phyloP scores from a whole-genome alignment of 2,113 vertebrate species.

The Ammodytes dubius region DNA sequence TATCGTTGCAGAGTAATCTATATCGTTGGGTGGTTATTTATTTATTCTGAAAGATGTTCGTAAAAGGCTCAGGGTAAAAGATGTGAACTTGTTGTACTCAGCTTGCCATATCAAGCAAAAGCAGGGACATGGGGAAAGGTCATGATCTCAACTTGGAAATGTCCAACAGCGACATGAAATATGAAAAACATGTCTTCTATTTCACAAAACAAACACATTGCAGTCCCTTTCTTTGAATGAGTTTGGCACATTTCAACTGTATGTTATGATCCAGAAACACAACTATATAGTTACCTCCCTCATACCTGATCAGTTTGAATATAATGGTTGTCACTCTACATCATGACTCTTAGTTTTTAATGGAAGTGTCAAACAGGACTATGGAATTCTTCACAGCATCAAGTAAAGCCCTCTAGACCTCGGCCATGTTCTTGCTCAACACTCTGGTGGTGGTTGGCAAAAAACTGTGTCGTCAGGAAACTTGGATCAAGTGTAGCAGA shows the following conservation, averaged over 20 bases:
- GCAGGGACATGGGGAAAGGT: not conserved
- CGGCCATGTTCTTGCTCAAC: not conserved
- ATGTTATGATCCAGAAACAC: not conserved
- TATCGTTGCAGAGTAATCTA: not conserved
- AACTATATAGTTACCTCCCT: not conserved
- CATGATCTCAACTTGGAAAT: not conserved
- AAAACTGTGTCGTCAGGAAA: no score
- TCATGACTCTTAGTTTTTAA: not conserved
- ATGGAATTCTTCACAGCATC: not conserved
- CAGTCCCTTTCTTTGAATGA: not conserved
- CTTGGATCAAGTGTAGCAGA: no score
- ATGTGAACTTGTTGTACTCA: not conserved
- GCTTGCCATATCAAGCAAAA: slow-evolving; percentile 6
- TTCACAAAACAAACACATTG: not conserved
- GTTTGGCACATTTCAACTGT: not conserved
- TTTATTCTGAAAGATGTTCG: not conserved
- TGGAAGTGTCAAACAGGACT: not conserved
- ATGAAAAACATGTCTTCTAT: not conserved
- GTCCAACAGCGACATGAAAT: slow-evolving; percentile 6
- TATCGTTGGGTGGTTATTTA: not conserved
- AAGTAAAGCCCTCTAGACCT: not conserved
- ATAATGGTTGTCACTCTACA: not conserved
- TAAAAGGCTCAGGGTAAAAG: not conserved
- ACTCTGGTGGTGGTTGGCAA: not conserved
- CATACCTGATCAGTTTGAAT: not conserved